Conservation (phyloP, 2,797 vertebrate genomes). For the Rachycentron canadum region DNA sequence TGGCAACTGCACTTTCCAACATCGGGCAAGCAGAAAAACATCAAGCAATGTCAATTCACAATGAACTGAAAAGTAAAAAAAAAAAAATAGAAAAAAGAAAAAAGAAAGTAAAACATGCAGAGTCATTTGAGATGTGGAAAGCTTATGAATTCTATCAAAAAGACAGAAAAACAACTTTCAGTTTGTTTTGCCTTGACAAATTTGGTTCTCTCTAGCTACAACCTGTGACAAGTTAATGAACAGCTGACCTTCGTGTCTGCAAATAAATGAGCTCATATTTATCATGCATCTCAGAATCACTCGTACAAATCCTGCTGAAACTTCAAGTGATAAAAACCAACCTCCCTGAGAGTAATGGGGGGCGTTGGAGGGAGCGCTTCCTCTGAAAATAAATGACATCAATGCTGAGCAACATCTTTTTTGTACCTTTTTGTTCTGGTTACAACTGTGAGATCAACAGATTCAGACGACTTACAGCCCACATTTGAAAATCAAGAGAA, state of each 20-base stretch:
- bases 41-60: conserved; percentile 54
- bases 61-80: conserved; percentile 26
- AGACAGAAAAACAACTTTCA: conserved; percentile 14
- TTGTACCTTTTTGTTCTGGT: background rate
- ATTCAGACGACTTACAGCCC: background rate
- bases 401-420: background rate
- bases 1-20: conserved; percentile 65
- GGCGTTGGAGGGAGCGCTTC: background rate
- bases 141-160: conserved; percentile 7
- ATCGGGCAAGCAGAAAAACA: conserved; percentile 56
- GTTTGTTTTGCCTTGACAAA: conserved; percentile 26
- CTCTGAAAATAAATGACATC: background rate
- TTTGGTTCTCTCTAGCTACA: conserved; percentile 5
- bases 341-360: background rate
- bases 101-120: conserved; percentile 54
- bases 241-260: conserved; percentile 3
- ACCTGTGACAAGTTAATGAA: conserved; percentile 5
- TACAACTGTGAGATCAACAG: conserved; percentile 11
- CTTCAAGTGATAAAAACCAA: background rate
- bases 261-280: conserved; percentile 24
- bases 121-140: conserved; percentile 28
- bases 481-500: conserved; percentile 1
- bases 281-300: conserved; percentile 47
- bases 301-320: conserved; percentile 13
- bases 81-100: conserved; percentile 14